Base-by-base conservation (phyloP, 2,888 invertebrate genomes). In the Drosophila birchii region DNA sequence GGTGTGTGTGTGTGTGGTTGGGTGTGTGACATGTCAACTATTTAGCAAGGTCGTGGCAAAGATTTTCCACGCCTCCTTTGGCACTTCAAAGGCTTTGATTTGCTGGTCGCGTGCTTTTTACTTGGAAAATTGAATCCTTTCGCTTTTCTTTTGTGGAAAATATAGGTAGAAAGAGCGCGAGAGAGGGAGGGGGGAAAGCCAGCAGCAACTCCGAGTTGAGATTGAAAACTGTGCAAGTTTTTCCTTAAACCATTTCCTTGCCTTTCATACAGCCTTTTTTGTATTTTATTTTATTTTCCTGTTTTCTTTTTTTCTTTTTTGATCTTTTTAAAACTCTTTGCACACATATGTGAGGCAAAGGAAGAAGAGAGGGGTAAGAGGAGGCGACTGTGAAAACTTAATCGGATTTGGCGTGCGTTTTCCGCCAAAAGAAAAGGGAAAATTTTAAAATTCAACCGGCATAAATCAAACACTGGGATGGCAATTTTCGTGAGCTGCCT, bases 401-500 rank as follows among this genome's bases (percentile, higher is more conserved):
- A 86, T 86, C 86, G 88, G 88, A 86, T 86, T 86, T 85, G 84
- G 78, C 81, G 83, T 78, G 68, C 70, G 76, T 60, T 75, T 76
- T 70, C 77, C 54, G 45, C 23, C 60, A 67, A 51, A 59, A 38
- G 51, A 53, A 61, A 44, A 47, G 67, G 44, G 70, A 79, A 74
- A 66, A 88, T 88, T 86, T 86, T 89, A 83, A 88, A 89, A 86
- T 86, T 86, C 86, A 86, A 88, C 86, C 88, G 84, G 86, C 86
- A 86, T 86, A 86, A 86, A 86, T 86, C 86, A 86, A 86, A 89
- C 88, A 89, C 86, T 76, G 76, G 66, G 71, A 55, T 79, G 81
- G 63, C 85, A 79, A 69, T 79, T 79, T 82, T 81, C 84, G 81
- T 84, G 77, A 78, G 60, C 62, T 81, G 83, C 76, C 83, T 72